Evolutionary conservation across 2,888 invertebrate species (phyloP).

Genomic region (Parnassius smintheus): DNA sequence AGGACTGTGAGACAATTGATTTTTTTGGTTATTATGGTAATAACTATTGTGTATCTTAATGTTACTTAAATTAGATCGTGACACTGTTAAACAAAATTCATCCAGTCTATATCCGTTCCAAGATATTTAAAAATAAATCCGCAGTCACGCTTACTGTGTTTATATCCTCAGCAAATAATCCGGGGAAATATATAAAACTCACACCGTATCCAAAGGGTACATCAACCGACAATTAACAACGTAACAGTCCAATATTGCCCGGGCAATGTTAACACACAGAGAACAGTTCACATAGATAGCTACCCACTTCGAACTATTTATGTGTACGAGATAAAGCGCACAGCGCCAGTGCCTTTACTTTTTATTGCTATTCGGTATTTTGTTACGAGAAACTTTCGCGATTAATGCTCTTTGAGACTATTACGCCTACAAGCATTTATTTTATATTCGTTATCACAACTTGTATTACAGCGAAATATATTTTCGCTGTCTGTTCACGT

Average conservation of each 20-base stretch:
- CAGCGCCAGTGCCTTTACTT: slow-evolving; percentile 55
- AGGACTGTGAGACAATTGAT: too few relatives aligned
- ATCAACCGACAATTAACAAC: slow-evolving; percentile 67
- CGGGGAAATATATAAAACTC: slow-evolving; percentile 38
- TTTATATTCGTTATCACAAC: slow-evolving; percentile 24
- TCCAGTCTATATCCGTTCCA: too few relatives aligned
- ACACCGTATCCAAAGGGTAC: slow-evolving; percentile 27
- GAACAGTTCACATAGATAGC: slow-evolving; percentile 39
- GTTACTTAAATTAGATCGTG: too few relatives aligned
- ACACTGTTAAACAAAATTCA: too few relatives aligned
- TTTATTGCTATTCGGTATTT: slow-evolving; percentile 57
- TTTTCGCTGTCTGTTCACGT: slow-evolving; percentile 19
- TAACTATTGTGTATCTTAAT: too few relatives aligned
- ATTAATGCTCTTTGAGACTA: slow-evolving; percentile 39
- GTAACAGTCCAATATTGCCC: slow-evolving; percentile 64
- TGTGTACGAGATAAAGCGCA: slow-evolving; percentile 57
- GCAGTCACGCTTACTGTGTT: neutral
- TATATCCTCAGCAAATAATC: neutral
- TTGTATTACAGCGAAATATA: slow-evolving; percentile 16
- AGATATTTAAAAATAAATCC: neutral
- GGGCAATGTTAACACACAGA: slow-evolving; percentile 65
- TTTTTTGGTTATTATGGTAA: too few relatives aligned
- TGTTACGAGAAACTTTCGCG: slow-evolving; percentile 50
- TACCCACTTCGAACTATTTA: slow-evolving; percentile 53
- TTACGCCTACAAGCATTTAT: slow-evolving; percentile 28